phyloP scores from a whole-genome alignment of 1,140 invertebrate species.

The Mylabris phalerata region DNA sequence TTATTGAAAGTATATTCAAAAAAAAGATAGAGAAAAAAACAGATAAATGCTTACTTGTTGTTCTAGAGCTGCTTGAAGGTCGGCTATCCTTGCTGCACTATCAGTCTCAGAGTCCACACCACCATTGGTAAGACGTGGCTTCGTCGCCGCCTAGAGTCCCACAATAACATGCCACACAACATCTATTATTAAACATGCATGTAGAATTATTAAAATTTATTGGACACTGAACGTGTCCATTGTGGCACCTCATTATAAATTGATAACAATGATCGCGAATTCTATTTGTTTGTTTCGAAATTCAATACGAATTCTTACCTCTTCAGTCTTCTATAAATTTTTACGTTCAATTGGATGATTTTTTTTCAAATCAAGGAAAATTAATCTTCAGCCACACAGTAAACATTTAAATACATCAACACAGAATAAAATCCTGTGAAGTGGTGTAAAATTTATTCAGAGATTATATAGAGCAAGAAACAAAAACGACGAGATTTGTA shows the following conservation, averaged over 20 bases:
- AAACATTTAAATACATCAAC: no score
- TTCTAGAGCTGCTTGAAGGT: conserved; percentile 83
- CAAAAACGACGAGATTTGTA: not conserved
- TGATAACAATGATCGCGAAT: not conserved
- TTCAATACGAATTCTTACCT: not conserved
- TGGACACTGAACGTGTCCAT: not conserved
- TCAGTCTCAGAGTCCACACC: conserved; percentile 39
- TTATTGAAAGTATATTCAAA: not conserved
- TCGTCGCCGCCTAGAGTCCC: conserved; percentile 33
- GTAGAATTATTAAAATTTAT: conserved; percentile 3
- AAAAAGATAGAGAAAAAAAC: not conserved
- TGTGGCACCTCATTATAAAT: not conserved
- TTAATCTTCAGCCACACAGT: not conserved
- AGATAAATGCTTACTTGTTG: conserved; percentile 63
- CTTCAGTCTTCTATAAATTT: not conserved
- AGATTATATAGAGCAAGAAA: no score
- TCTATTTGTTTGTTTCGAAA: not conserved
- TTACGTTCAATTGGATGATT: not conserved
- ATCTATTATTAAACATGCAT: conserved; percentile 32
- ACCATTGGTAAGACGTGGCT: conserved; percentile 42
- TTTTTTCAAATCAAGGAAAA: not conserved
- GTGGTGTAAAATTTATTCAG: no score
- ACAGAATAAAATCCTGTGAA: no score
- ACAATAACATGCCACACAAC: conserved; percentile 39
- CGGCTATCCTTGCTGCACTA: conserved; percentile 60